Evolutionary conservation across 2,888 invertebrate species (phyloP).

Genomic region (Argyra leucocephala): DNA sequence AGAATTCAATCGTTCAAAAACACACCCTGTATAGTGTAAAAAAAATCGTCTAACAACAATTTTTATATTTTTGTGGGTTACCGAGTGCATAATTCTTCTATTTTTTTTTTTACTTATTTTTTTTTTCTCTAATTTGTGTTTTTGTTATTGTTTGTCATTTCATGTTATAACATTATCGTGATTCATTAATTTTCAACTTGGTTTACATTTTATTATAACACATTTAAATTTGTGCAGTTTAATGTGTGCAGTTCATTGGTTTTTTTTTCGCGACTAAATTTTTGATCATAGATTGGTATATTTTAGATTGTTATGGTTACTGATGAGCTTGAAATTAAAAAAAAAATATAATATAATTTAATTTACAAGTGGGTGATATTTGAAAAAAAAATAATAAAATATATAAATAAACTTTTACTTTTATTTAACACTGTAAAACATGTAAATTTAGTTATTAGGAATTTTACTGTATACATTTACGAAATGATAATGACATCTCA

Average conservation of each 20-base stretch:
- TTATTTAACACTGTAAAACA: conserved; percentile 9
- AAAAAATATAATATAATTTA: neutral
- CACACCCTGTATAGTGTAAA: too few species aligned
- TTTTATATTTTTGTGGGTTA: neutral
- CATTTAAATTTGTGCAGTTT: neutral
- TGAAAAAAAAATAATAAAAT: neutral
- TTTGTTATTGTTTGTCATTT: neutral
- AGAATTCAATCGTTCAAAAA: too few species aligned
- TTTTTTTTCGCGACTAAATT: neutral
- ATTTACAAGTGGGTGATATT: neutral
- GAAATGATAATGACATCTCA: too few species aligned
- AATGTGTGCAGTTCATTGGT: neutral
- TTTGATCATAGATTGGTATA: neutral
- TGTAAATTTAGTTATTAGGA: conserved; percentile 13
- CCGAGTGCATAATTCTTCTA: neutral
- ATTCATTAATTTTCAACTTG: neutral
- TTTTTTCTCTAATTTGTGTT: neutral
- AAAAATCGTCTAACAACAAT: too few species aligned
- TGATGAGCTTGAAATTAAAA: too few species aligned
- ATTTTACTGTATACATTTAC: too few species aligned
- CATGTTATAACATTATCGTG: neutral
- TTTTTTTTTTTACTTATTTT: neutral
- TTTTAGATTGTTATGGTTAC: too few species aligned
- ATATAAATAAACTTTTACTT: too few species aligned
- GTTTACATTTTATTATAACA: neutral